Conservation (phyloP, 2,888 invertebrate species). For the Pristionchus entomophagus region DNA sequence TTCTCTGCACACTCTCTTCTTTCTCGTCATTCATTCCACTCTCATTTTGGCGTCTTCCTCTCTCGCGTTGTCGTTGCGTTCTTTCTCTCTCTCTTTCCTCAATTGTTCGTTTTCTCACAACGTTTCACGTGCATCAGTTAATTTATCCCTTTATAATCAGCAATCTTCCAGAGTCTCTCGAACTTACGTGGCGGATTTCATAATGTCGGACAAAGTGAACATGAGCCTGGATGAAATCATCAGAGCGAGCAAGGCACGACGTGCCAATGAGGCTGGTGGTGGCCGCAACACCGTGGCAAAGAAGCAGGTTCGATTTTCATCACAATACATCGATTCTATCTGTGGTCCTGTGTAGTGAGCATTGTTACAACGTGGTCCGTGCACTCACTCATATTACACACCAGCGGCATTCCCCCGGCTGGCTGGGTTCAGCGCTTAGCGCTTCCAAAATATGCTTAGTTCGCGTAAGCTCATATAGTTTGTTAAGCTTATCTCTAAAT, state of each 20-base stretch:
- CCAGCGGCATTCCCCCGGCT: too few relatives aligned
- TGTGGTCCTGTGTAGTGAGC: background rate
- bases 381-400: slow-evolving; percentile 6
- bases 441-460: too few relatives aligned
- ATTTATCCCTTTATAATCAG: background rate
- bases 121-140: background rate
- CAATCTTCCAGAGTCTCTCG: slow-evolving; percentile 3
- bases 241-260: slow-evolving; percentile 16
- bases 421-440: too few relatives aligned
- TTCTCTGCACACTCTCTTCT: too few relatives aligned
- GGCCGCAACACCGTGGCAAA: background rate
- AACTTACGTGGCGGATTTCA: background rate
- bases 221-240: slow-evolving; percentile 48
- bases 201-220: slow-evolving; percentile 36
- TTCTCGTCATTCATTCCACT: background rate
- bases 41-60: too few relatives aligned
- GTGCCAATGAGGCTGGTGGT: background rate
- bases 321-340: background rate
- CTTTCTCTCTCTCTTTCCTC: background rate
- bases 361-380: background rate
- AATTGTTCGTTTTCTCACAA: background rate
- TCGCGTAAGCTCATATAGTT: too few relatives aligned
- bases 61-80: too few relatives aligned
- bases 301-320: background rate
- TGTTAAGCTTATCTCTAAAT: too few relatives aligned